Evolutionary conservation across 1,140 invertebrate species (phyloP).

Genomic region (Microplitis demolitor): DNA sequence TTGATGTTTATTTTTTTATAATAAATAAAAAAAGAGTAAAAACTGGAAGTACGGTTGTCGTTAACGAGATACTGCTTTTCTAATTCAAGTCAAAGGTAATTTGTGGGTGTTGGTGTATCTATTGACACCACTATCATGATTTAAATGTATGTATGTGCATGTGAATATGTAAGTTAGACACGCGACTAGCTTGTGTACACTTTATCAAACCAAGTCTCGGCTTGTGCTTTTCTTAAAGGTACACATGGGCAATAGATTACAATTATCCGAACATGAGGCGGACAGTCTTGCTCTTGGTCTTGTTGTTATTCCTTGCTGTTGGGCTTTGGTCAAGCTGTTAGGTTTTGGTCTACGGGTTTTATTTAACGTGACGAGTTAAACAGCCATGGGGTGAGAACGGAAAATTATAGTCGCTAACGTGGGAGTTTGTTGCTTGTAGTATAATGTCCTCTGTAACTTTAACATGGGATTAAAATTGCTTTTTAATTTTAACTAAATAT

Average conservation of each 20-base stretch:
- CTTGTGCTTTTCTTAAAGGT: slow-evolving; percentile 18
- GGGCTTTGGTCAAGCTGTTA: no score
- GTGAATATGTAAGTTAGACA: slow-evolving; percentile 9
- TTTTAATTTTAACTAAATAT: background rate
- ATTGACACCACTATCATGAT: slow-evolving; percentile 4
- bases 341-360: no score
- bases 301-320: background rate
- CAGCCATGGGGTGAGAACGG: background rate
- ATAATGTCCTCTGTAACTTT: no score
- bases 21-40: no score
- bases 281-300: slow-evolving; percentile 8
- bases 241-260: slow-evolving; percentile 47
- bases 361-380: no score
- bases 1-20: no score
- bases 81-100: slow-evolving; percentile 22
- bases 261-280: slow-evolving; percentile 48
- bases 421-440: slow-evolving; percentile 15
- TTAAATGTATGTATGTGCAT: background rate
- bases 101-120: background rate
- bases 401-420: slow-evolving; percentile 12
- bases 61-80: slow-evolving; percentile 34
- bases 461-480: background rate
- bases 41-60: background rate
- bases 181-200: slow-evolving; percentile 36
- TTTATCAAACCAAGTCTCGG: slow-evolving; percentile 44